These are phyloP conservation scores for Paraescarpia echinospica DNA, from an alignment of 1,140 invertebrate species.

Conservation along the genomic window DNA sequence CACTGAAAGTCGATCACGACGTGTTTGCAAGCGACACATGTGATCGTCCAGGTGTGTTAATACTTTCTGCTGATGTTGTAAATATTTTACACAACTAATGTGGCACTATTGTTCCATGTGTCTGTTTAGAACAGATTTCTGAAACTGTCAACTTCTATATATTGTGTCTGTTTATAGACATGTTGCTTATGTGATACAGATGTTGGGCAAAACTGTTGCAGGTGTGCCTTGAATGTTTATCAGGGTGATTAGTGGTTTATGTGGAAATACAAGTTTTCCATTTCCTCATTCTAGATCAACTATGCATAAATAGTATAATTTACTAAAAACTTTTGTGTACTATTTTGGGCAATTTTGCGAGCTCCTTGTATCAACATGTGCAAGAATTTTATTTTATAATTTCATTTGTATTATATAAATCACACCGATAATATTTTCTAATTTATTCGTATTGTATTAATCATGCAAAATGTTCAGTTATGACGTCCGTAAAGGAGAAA, in stretches of 20 bases:
- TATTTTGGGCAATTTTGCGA: not conserved
- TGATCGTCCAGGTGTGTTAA: not conserved
- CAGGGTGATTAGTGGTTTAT: not conserved
- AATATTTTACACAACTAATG: not conserved
- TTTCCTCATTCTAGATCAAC: not conserved
- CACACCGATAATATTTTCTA: not conserved
- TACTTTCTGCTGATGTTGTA: not conserved
- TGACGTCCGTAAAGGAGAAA: no score
- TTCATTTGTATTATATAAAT: no score
- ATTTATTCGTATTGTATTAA: not conserved
- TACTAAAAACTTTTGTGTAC: not conserved
- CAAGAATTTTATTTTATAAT: not conserved
- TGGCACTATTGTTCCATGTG: not conserved
- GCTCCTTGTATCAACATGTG: not conserved
- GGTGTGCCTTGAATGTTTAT: not conserved
- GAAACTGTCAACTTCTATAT: not conserved
- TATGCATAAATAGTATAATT: not conserved
- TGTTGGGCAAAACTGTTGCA: no score
- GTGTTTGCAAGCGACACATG: no score
- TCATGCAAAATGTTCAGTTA: not conserved
- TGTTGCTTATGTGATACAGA: not conserved
- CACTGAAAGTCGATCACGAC: no score
- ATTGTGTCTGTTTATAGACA: not conserved
- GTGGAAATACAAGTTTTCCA: not conserved
- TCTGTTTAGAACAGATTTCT: not conserved